Evolutionary conservation across 2,888 invertebrate species (phyloP).

Genomic region (Anthophora plumipes): DNA sequence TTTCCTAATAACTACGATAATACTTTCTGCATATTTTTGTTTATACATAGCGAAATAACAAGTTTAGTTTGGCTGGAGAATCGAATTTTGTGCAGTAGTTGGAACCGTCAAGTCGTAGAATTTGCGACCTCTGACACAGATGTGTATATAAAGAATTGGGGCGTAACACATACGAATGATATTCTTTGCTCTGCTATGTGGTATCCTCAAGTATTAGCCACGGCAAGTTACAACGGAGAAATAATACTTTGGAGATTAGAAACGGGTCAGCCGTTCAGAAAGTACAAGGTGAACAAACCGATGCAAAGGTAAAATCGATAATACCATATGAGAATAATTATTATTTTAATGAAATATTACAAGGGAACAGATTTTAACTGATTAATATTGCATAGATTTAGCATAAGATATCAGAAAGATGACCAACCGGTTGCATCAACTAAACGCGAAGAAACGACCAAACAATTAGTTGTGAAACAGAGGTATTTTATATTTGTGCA

Average conservation of each 20-base stretch:
- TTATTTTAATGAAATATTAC: not conserved
- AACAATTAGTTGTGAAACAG: not conserved
- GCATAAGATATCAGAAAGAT: conserved; percentile 23
- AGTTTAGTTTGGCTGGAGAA: conserved; percentile 85
- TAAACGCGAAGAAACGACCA: not conserved
- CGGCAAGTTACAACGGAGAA: conserved; percentile 92
- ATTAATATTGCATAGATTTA: conserved; percentile 39
- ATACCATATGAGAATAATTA: not conserved
- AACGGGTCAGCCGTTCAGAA: conserved; percentile 90
- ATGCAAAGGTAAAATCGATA: conserved; percentile 74
- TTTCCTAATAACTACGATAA: not conserved
- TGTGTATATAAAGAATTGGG: conserved; percentile 90
- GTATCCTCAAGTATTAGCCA: conserved; percentile 88
- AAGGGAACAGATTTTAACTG: not conserved
- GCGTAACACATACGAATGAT: conserved; percentile 90
- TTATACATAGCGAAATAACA: conserved; percentile 84
- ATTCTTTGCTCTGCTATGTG: conserved; percentile 90
- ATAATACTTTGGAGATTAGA: conserved; percentile 93
- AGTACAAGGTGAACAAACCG: conserved; percentile 82
- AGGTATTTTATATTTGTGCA: conserved; percentile 18
- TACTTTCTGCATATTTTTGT: not conserved
- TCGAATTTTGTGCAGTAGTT: conserved; percentile 91
- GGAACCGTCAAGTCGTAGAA: conserved; percentile 91
- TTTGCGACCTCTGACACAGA: conserved; percentile 87
- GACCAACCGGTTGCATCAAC: not conserved